phyloP scores from a whole-genome alignment of 1,140 invertebrate genomes.

The Rhyzopertha dominica region DNA sequence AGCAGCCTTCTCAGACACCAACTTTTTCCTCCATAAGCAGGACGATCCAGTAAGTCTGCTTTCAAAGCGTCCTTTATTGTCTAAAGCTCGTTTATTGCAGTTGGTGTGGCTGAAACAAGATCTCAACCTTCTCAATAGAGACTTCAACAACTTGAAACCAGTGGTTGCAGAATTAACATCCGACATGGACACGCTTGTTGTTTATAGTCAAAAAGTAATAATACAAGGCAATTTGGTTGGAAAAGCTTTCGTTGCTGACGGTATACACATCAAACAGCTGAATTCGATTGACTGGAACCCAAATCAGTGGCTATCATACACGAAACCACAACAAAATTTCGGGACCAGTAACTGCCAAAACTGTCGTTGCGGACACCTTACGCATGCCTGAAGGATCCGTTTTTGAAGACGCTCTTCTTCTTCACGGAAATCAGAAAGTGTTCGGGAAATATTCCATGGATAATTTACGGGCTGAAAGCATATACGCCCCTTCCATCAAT shows the following conservation, averaged over 20 bases:
- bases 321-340: conserved; percentile 26
- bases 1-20: too few species aligned
- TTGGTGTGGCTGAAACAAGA: too few species aligned
- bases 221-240: too few species aligned
- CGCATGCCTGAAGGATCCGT: conserved; percentile 16
- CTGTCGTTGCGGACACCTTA: conserved; percentile 16
- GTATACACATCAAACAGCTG: conserved; percentile 19
- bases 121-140: too few species aligned
- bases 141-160: too few species aligned
- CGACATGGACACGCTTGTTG: too few species aligned
- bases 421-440: conserved; percentile 15
- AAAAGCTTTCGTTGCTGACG: conserved; percentile 16
- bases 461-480: conserved; percentile 14
- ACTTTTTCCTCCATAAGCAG: too few species aligned
- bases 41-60: too few species aligned
- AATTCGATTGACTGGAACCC: conserved; percentile 29
- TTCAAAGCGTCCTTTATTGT: too few species aligned
- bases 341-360: conserved; percentile 17
- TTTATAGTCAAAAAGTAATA: too few species aligned
- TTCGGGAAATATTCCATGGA: conserved; percentile 13
- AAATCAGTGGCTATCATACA: conserved; percentile 26
- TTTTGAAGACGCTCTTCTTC: conserved; percentile 26
- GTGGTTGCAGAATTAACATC: too few species aligned
- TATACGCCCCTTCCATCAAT: conserved; percentile 21
- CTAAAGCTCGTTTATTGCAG: too few species aligned